Conservation (phyloP, 2,888 invertebrate genomes). For the Campoplex nolae region DNA sequence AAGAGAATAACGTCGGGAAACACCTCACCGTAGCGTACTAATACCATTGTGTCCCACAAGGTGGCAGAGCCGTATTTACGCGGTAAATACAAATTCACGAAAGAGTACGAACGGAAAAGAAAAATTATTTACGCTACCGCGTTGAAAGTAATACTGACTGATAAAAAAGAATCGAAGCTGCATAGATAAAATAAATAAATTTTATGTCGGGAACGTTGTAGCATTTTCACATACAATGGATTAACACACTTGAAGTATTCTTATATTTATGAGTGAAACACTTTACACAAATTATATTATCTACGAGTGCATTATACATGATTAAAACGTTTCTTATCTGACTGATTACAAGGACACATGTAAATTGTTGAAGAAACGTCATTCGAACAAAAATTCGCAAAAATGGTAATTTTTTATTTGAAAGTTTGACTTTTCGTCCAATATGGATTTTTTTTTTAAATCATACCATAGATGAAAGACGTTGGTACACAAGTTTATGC, state of each 20-base stretch:
- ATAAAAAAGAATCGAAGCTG: not conserved
- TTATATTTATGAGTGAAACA: not conserved
- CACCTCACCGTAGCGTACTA: not conserved
- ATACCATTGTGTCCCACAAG: not conserved
- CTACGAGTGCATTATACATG: not conserved
- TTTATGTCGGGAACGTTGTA: not conserved
- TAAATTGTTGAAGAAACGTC: not conserved
- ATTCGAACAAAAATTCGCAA: no score
- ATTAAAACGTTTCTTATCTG: not conserved
- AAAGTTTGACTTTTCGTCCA: no score
- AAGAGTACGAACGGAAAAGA: not conserved
- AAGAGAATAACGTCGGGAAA: not conserved
- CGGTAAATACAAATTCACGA: slow-evolving; percentile 23
- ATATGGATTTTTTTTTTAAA: no score
- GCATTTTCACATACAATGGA: not conserved
- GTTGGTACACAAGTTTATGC: no score
- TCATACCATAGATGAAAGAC: no score
- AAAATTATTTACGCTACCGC: not conserved
- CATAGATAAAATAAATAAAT: not conserved
- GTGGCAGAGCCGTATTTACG: not conserved
- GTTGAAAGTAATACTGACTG: not conserved
- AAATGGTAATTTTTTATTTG: no score
- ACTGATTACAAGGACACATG: not conserved
- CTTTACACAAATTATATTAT: not conserved
- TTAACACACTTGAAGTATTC: not conserved